Base-by-base conservation (phyloP, 2,888 invertebrate species). In the Hydrotaea cyrtoneurina region DNA sequence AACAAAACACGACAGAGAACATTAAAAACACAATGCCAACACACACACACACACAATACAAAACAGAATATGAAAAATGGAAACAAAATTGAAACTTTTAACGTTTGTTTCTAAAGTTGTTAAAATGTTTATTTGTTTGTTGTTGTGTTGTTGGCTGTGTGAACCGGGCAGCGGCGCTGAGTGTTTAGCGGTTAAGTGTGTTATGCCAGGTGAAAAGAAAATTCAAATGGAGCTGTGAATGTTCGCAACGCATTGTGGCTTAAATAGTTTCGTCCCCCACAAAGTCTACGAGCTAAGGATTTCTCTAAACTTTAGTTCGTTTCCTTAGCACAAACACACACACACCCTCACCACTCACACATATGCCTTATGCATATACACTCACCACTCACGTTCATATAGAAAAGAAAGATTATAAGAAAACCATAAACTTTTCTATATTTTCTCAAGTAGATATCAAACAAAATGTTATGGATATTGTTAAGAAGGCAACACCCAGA, bases 91-190 rank as follows among this genome's bases (percentile, higher is more conserved):
- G 77, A 77, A 80, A 77, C 75, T 85, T 77, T 81, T 81, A 81
- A 73, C 81, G 66, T 81, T 84, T 84, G 81, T 84, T 84, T 78
- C n/a, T 64, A 81, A 84, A 81, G 81, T 81, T 84, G 81, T 78
- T 81, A 81, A 84, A 81, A 81, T 81, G 84, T 81, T 81, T 84
- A 84, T 80, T 75, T 81, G 75, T 84, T 81, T 39, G 78, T 62
- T 84, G 78, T 69, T 46, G 39, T 23, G n/a, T n/a, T n/a, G n/a
- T n/a, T n/a, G n/a, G n/a, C n/a, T n/a, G n/a, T n/a, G n/a, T n/a
- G n/a, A n/a, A 15, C 21, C 19, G 69, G 2, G 39, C 13, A 15
- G 13, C 43, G 15, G 21, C n/a, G 19, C 15, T 23, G 8, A 21
- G 23, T 15, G 46, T 7, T 26, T 15, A 59, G 26, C 4, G 59